Base-by-base conservation (phyloP, 2,888 invertebrate genomes). In the Epinotia nisella region DNA sequence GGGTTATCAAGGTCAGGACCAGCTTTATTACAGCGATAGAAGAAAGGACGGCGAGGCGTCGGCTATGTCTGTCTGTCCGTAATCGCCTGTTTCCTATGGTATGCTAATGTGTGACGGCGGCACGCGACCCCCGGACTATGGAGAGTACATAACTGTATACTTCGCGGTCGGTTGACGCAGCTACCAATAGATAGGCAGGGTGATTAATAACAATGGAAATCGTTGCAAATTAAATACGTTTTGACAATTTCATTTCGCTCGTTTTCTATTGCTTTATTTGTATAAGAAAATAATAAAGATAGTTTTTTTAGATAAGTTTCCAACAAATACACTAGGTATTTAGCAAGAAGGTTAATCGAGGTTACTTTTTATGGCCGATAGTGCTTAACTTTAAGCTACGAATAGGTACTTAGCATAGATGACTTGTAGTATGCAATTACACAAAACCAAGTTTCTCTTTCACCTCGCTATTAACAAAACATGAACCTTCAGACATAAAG, bases 31-130 rank as follows among this genome's bases (percentile, higher is more conserved):
- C 53, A 77, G 75, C 62, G 74, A 70, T 74, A 73, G 71, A 71
- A 72, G 74, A 76, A 77, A 78, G 78, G 78, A 76, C 81, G 79
- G 73, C 70, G 76, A 79, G 80, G 79, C 80, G 80, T 73, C 71
- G 72, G 78, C 74, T 82, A 84, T 85, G 86, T 87, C 87, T 83
- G 87, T 85, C 86, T 87, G 83, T 84, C 86, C 82, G 78, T 89
- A 89, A 90, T 89, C 87, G 83, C 84, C 83, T 81, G 85, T 86
- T 90, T 89, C 90, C 90, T 87, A 84, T 81, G 85, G 83, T 87
- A 91, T 91, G 91, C 84, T 88, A 92, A 92, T 92, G 81, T 75
- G 74, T 75, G 68, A 75, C 74, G 75, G 60, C 71, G 82, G 86
- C 92, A 92, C 92, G 92, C 92, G 81, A 91, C 78, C 76, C 55